Percentiles rank a stretch among this genome's conserved stretches.
Conservation (phyloP, 30 jellyfish, hydroid and myxozoan genomes). For the Euphysa ruthae region DNA sequence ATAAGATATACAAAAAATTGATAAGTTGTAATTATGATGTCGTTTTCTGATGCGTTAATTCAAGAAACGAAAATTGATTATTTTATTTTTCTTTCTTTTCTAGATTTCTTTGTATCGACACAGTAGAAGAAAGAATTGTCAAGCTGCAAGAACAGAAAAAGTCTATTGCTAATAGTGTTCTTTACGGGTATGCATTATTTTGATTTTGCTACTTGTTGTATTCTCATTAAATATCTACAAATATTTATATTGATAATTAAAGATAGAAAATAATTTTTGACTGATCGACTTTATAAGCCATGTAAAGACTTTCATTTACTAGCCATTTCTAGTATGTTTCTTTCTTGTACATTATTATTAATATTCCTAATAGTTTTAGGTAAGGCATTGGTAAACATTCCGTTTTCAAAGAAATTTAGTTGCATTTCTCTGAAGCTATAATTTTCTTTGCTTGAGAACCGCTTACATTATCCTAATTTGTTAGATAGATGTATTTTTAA, state of each 20-base stretch:
- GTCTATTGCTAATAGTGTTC: slow-evolving; percentile 61
- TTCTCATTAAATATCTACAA: background rate
- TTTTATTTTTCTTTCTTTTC: background rate
- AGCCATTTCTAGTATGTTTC: too few species aligned
- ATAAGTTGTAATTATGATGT: background rate
- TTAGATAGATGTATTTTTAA: too few species aligned
- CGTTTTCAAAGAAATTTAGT: too few species aligned
- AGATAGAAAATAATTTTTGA: too few species aligned
- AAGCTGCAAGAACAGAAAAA: slow-evolving; percentile 72
- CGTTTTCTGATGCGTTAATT: background rate
- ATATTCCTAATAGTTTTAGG: too few species aligned
- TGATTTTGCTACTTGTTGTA: background rate
- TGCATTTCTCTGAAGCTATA: too few species aligned
- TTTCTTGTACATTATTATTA: too few species aligned
- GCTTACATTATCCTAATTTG: too few species aligned
- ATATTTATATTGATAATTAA: slow-evolving; percentile 11
- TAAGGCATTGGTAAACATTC: too few species aligned
- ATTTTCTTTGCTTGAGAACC: too few species aligned
- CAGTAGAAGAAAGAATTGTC: slow-evolving; percentile 77
- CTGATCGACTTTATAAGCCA: background rate
- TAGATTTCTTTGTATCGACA: slow-evolving; percentile 75
- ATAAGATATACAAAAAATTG: background rate
- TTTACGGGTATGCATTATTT: slow-evolving; percentile 46
- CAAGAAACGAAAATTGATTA: too few species aligned
- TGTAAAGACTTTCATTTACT: too few species aligned